These are phyloP conservation scores for Anguilla rostrata DNA, from an alignment of 2,113 vertebrate species.

Conservation along the genomic window DNA sequence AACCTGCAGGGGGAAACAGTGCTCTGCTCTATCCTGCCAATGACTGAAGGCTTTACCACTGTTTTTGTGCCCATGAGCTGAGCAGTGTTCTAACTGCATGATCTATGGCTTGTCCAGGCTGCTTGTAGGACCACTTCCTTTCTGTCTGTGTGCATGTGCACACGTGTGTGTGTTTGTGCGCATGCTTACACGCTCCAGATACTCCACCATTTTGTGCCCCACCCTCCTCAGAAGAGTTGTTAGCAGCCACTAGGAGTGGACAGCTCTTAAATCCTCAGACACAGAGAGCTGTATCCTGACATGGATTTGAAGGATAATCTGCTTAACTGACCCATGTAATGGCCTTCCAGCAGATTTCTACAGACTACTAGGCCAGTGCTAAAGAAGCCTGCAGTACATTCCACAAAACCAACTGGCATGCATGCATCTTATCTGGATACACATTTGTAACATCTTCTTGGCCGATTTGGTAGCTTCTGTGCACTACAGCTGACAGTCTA, in stretches of 20 bases:
- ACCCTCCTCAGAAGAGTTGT: conserved; percentile 4
- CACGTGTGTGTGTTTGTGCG: neutral
- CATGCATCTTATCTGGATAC: neutral
- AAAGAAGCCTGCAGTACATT: neutral
- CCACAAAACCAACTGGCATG: neutral
- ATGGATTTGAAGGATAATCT: conserved; percentile 36
- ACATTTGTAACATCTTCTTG: neutral
- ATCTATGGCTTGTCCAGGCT: neutral
- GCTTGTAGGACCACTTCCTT: neutral
- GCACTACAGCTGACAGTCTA: neutral
- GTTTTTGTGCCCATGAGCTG: neutral
- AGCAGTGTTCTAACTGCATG: neutral
- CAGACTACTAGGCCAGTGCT: neutral
- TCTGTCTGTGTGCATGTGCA: neutral
- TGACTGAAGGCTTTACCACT: neutral
- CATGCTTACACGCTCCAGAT: neutral
- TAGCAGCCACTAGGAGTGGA: neutral
- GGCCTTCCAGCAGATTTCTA: conserved; percentile 22
- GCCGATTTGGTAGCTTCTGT: neutral
- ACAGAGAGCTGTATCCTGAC: conserved; percentile 32
- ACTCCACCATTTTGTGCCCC: neutral
- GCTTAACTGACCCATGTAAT: conserved; percentile 32
- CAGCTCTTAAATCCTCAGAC: conserved; percentile 20
- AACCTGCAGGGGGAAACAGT: conserved; percentile 18
- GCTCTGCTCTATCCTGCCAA: neutral